Conservation (phyloP, 2,888 invertebrate species). For the Acanthococcus lagerstroemiae region DNA sequence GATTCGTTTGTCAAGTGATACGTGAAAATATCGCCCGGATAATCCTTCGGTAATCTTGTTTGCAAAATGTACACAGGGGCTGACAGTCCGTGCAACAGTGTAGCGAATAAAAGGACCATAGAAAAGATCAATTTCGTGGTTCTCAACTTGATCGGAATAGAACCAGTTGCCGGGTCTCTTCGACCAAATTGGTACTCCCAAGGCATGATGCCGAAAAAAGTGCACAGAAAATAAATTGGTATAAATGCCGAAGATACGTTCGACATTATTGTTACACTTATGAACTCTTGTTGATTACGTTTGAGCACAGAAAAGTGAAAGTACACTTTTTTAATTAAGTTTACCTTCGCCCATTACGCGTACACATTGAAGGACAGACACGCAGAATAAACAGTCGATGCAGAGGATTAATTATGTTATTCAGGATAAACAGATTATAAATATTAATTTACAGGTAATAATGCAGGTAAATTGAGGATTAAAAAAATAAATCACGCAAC, state of each 20-base stretch:
- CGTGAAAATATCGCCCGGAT: constrained; percentile 20
- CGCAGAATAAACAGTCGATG: too few relatives aligned
- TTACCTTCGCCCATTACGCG: too few relatives aligned
- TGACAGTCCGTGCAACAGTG: constrained; percentile 27
- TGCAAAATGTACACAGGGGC: constrained; percentile 33
- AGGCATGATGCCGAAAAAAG: constrained; percentile 33
- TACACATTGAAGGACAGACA: too few relatives aligned
- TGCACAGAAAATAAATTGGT: constrained; percentile 26
- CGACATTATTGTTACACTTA: too few relatives aligned
- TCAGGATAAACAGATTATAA: too few relatives aligned
- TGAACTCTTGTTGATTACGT: too few relatives aligned
- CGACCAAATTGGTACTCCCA: constrained; percentile 12
- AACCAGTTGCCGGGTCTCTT: not conserved
- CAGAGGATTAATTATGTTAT: too few relatives aligned
- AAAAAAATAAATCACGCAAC: too few relatives aligned
- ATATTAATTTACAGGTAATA: too few relatives aligned
- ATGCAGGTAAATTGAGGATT: too few relatives aligned
- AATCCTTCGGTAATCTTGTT: constrained; percentile 22
- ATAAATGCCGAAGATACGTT: constrained; percentile 28
- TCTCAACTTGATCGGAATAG: constrained; percentile 10
- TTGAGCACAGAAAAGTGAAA: too few relatives aligned
- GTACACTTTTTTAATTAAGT: too few relatives aligned
- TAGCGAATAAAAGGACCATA: constrained; percentile 7
- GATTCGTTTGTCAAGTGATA: not conserved
- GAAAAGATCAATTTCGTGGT: not conserved